A percentile compares a stretch with the other conserved stretches of the same genome.
phyloP scores from a whole-genome alignment of 2,113 vertebrate species.

The Pyrgilauda ruficollis region DNA sequence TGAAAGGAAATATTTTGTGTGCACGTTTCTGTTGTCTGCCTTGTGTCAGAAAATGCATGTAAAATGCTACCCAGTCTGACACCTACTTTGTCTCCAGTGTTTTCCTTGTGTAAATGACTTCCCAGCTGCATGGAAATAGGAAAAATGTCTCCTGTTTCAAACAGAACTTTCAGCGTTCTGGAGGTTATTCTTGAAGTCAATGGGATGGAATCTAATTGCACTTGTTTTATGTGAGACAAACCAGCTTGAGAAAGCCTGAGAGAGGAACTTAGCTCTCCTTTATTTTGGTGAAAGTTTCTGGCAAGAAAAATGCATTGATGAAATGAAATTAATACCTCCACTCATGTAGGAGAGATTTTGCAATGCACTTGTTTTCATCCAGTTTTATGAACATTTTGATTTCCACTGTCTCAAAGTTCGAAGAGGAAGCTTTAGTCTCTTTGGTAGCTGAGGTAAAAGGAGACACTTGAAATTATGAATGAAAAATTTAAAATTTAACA shows the following conservation, averaged over 20 bases:
- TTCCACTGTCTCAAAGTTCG: neutral
- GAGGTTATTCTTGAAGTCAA: neutral
- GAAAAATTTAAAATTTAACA: neutral
- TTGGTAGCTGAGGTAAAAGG: neutral
- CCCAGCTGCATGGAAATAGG: constrained; percentile 1
- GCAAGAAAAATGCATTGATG: neutral
- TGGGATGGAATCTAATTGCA: neutral
- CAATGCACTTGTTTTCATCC: neutral
- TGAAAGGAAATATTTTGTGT: constrained; percentile 12
- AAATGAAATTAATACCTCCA: neutral
- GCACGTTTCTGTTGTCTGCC: constrained; percentile 56
- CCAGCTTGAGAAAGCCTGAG: neutral
- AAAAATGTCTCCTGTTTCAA: neutral
- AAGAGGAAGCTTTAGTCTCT: neutral
- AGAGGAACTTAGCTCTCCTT: neutral
- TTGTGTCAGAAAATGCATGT: constrained; percentile 50
- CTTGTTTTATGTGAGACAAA: neutral
- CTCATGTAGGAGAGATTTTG: neutral
- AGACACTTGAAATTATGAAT: neutral
- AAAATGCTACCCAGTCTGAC: constrained; percentile 52
- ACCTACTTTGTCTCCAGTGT: constrained; percentile 57
- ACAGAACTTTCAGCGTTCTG: neutral
- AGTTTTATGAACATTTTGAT: neutral
- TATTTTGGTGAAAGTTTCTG: neutral
- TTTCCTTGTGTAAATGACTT: constrained; percentile 30